Evolutionary conservation across 2,797 vertebrate species (phyloP), one percentile per base, ranked within the genome.

Genomic region (Corythornis leucogaster): DNA sequence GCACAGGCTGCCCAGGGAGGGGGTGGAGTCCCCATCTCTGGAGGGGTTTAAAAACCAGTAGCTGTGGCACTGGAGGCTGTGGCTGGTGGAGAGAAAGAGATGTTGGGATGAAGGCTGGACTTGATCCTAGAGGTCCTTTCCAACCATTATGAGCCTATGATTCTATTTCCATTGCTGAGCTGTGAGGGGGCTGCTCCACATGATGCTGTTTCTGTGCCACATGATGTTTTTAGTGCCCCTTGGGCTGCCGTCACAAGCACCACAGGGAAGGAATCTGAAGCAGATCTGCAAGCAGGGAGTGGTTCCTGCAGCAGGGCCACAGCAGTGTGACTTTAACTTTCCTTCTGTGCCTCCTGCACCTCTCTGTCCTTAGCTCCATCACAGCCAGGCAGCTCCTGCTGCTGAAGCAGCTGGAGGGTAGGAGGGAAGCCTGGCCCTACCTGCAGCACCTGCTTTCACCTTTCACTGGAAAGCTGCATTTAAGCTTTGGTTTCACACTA

Each of bases 151-250:
- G 38, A 38, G 38, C 14, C 38, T 38, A 14, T 38, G 38, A 38
- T 38, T 75, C 55, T 33, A 61, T 11, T 53, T 11, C 30, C 26
- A 15, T 4, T 8, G 57, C 61, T 33, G 54, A 51, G 28, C 48
- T 15, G 21, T 0, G 0, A 24, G 21, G 31, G 28, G 16, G 13
- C 21, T 30, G 58, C 22, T 58, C 8, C 54, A 21, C 17, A 6
- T 0, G 2, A n/a, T 4, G 40, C 15, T 38, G 26, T 33, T 67
- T 53, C 43, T 68, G 33, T 21, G 38, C 7, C 54, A 21, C 17
- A 8, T 4, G 40, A 8, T 4, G 40, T 17, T 38, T 20, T 33
- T 63, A 48, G 38, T 68, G 33, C 20, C 26, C 30, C 43, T 58
- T 57, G 38, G 15, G 5, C 53, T 9, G 40, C 51, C 43, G 61